phyloP scores from a whole-genome alignment of 2,113 vertebrate genomes.

The Centropristis striata region DNA sequence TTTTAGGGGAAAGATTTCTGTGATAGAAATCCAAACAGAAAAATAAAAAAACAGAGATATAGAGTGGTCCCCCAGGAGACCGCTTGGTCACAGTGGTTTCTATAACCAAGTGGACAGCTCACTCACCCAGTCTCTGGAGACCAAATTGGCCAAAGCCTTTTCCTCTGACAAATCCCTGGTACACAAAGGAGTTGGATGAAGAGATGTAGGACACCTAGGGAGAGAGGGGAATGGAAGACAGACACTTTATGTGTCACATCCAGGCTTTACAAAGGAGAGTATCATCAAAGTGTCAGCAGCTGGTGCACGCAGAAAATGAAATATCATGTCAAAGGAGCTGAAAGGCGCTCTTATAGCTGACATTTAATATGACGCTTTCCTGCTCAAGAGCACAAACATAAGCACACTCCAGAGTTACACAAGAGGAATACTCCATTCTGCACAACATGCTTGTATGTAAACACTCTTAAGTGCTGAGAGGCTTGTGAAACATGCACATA shows the following conservation, averaged over 20 bases:
- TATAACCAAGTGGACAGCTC: constrained; percentile 39
- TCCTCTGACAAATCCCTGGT: constrained; percentile 97
- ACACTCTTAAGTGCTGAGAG: constrained; percentile 1
- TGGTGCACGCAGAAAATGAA: constrained; percentile 72
- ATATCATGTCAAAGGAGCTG: constrained; percentile 72
- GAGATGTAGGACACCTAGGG: constrained; percentile 94
- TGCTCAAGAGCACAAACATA: constrained; percentile 64
- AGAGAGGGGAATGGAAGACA: constrained; percentile 65
- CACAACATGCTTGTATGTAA: neutral
- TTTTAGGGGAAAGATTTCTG: constrained; percentile 13
- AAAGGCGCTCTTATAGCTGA: constrained; percentile 72
- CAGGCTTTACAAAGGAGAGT: constrained; percentile 63
- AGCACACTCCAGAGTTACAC: constrained; percentile 32
- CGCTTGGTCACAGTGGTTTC: constrained; percentile 9
- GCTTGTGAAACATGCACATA: constrained; percentile 1
- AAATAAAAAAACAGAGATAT: neutral
- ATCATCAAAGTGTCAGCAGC: constrained; percentile 80
- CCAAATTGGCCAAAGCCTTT: constrained; percentile 99
- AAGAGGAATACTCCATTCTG: constrained; percentile 23
- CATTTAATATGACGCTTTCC: constrained; percentile 76
- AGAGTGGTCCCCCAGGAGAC: neutral
- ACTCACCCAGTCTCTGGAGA: constrained; percentile 96
- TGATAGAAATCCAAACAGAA: constrained; percentile 4
- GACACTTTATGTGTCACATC: constrained; percentile 71
- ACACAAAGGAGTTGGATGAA: constrained; percentile 94